Base-by-base conservation (phyloP, 2,113 vertebrate species). In the Pomatostomus ruficeps region DNA sequence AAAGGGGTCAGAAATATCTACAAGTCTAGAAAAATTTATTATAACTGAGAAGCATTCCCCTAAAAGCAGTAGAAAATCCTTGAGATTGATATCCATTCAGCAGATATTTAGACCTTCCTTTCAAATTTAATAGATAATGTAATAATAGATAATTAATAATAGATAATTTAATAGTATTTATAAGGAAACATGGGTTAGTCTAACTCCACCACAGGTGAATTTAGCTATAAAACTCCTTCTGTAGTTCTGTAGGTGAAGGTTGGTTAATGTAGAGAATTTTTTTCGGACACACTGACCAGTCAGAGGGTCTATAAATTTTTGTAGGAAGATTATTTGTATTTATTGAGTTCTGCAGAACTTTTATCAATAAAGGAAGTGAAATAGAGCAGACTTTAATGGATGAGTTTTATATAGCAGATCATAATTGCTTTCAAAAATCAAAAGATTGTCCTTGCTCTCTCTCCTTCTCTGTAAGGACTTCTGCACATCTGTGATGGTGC, bases 341-440 rank as follows among this genome's bases (percentile, higher is more conserved):
- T 89, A 52, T 76, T 33, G 38, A 81, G 15, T 85, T 91, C 31
- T 75, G 12, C 10, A 22, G 35, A 68, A 22, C 11, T 14, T 52
- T 65, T 91, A n/a, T 61, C 45, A 35, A 20, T 82, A 58, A 49
- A 78, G 28, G 31, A 92, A 78, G 48, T 38, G 63, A 90, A 93
- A 77, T 85, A 31, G 80, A 83, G 62, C 21, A 91, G 75, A 63
- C 21, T 92, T 95, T 70, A 79, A 72, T 90, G 76, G 66, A 63
- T 63, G 17, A 48, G 4, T 63, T 88, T 92, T 83, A 51, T 62
- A 54, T 83, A 91, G 58, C 51, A 72, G 89, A 67, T 96, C 10
- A n/a, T 59, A 88, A 92, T 68, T 83, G 42, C 43, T 81, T 94
- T 96, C 52, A 91, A 72, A 80, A 72, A 91, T 84, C 84, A 92